Conservation (phyloP, 1,140 invertebrate species). For the Drosophila nannoptera region DNA sequence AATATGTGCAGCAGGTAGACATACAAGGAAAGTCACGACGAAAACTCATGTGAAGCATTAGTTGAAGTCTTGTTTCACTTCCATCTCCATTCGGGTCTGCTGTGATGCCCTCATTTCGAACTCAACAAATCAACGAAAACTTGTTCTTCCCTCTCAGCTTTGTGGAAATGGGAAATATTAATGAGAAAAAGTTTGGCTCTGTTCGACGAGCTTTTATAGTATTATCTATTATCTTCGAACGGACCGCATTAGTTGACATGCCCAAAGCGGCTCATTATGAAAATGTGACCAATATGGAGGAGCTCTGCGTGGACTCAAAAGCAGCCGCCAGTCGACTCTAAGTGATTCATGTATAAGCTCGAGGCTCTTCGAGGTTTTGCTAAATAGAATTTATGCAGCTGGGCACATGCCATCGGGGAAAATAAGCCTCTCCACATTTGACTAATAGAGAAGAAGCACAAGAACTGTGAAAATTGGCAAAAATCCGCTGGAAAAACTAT, state of each 20-base stretch:
- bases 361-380: slow-evolving; percentile 1
- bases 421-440: slow-evolving; percentile 45
- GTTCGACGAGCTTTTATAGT: slow-evolving; percentile 52
- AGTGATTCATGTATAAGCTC: slow-evolving; percentile 1
- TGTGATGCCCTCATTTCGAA: slow-evolving; percentile 42
- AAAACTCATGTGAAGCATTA: no score
- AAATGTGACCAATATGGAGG: slow-evolving; percentile 64
- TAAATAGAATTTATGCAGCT: slow-evolving; percentile 67
- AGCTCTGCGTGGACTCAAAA: background rate
- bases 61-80: background rate
- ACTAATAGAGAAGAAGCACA: slow-evolving; percentile 45
- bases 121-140: slow-evolving; percentile 50
- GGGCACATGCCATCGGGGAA: slow-evolving; percentile 70
- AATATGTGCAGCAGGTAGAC: slow-evolving; percentile 1
- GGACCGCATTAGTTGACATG: slow-evolving; percentile 51
- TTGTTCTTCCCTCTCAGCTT: slow-evolving; percentile 60
- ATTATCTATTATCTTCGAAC: slow-evolving; percentile 53
- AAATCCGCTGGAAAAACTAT: slow-evolving; percentile 37
- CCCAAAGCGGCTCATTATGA: slow-evolving; percentile 61
- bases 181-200: slow-evolving; percentile 67
- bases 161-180: slow-evolving; percentile 70
- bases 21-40: background rate
- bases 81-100: background rate
- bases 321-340: slow-evolving; percentile 20
- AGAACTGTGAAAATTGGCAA: slow-evolving; percentile 63